A percentile compares a stretch with the other conserved stretches of the same genome.
Evolutionary conservation across 2,113 vertebrate genomes (phyloP).

Genomic region (Oryzias melastigma): DNA sequence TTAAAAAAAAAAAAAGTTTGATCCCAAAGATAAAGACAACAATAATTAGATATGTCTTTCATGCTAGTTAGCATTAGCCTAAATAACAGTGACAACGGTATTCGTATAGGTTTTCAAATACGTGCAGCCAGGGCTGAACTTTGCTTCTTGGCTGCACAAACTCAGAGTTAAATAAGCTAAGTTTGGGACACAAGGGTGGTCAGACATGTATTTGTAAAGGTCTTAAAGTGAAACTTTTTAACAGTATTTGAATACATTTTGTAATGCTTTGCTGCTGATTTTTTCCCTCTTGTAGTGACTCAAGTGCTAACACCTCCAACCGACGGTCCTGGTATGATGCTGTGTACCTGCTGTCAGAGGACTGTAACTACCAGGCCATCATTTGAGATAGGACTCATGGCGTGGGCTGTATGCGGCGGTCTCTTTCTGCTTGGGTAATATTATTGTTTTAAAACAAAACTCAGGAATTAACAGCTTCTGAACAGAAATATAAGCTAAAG

Average conservation of each 20-base stretch:
- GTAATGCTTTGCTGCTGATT: slow-evolving; percentile 1
- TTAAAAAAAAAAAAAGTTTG: too few species aligned
- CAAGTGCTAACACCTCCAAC: slow-evolving; percentile 20
- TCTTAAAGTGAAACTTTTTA: neutral
- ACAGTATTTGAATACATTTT: neutral
- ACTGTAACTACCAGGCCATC: slow-evolving; percentile 48
- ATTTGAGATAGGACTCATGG: slow-evolving; percentile 39
- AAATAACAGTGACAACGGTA: too few species aligned
- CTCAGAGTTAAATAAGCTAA: too few species aligned
- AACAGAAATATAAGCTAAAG: neutral
- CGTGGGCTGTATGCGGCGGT: slow-evolving; percentile 63
- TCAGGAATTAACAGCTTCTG: neutral
- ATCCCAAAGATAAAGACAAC: too few species aligned
- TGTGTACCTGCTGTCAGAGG: slow-evolving; percentile 68
- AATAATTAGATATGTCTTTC: too few species aligned
- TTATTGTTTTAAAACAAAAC: neutral
- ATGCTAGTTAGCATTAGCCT: too few species aligned
- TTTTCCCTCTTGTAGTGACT: slow-evolving; percentile 45
- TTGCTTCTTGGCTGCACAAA: too few species aligned
- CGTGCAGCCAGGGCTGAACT: too few species aligned
- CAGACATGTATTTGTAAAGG: too few species aligned
- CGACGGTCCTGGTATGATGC: slow-evolving; percentile 49
- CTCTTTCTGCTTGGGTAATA: slow-evolving; percentile 64
- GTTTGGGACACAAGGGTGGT: too few species aligned
- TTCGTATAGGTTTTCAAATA: too few species aligned